Evolutionary conservation across 2,888 invertebrate species (phyloP), one percentile per base, ranked within the genome.

Genomic region (Fragum whitleyi): DNA sequence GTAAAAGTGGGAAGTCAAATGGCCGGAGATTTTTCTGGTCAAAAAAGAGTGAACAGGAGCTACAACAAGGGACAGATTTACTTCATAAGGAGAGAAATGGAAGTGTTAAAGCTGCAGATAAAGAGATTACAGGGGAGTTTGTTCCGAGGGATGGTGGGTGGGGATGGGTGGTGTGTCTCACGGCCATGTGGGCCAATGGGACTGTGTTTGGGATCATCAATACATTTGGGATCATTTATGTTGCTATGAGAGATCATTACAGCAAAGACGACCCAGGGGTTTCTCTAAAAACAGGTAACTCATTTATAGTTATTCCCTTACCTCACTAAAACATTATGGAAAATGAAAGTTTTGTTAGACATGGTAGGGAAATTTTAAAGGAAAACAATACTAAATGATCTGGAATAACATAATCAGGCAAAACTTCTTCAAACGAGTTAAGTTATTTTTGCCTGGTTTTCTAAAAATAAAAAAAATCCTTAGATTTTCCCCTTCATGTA

Each of bases 141-240:
- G 75, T 81, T 0, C 91, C 89, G 14, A 90, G 91, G 7, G 92
- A 97, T 94, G 97, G 97, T 16, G 97, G 97, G 19, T 95, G 97
- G 90, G 97, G 97, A 0, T 97, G 97, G 96, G 94, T 96, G 80
- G 96, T 98, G 21, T 96, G 97, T 95, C 55, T 97, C 57, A 97
- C 96, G 59, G 97, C 98, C 78, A 97, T 98, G 94, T 95, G 97
- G 78, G 97, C 97, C 91, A 98, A 98, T 94, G 98, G 98, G 7
- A 96, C 98, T 70, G 95, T 98, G 71, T 98, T 98, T 94, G 97
- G 98, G 65, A 96, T 97, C 61, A 97, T 98, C 91, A 98, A 98
- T 95, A 96, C 97, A 0, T 97, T 97, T 93, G 97, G 97, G 87
- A 96, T 97, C 36, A 95, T 98, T 85, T 97, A 96, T 92, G 88